Percentiles rank a stretch among this genome's conserved stretches.
Conservation (phyloP, 2,888 invertebrate species). For the Conomelus anceps region DNA sequence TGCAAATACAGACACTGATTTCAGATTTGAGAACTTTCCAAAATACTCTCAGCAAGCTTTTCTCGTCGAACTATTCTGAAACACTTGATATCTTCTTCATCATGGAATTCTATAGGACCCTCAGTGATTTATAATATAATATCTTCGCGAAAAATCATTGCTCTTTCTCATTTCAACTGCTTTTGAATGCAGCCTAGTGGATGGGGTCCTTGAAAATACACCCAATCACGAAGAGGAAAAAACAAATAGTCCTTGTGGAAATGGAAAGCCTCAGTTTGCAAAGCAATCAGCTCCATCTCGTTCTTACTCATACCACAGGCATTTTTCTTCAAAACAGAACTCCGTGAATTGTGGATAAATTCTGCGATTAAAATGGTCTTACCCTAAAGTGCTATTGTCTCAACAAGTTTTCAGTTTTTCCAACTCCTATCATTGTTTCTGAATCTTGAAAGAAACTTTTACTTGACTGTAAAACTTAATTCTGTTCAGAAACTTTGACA, state of each 20-base stretch:
- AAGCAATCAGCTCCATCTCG: background rate
- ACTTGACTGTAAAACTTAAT: background rate
- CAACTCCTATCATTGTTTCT: background rate
- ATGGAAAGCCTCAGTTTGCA: background rate
- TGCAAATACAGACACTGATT: no score
- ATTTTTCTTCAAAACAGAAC: background rate
- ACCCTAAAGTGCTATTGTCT: background rate
- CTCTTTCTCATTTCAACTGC: background rate
- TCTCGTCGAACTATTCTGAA: background rate
- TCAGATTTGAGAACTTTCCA: background rate
- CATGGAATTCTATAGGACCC: background rate
- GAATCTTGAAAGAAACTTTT: background rate
- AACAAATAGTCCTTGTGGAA: background rate
- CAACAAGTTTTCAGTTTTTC: background rate
- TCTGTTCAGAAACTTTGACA: background rate
- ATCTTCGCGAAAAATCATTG: background rate
- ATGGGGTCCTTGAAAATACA: background rate
- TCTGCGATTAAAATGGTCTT: background rate
- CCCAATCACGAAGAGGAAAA: background rate
- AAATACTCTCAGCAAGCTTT: background rate
- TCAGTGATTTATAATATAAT: background rate
- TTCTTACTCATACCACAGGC: background rate
- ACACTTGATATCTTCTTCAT: background rate
- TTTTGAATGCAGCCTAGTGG: no score
- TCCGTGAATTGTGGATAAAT: background rate